Base-by-base conservation (phyloP, 1,140 invertebrate genomes). In the Venturia canescens region DNA sequence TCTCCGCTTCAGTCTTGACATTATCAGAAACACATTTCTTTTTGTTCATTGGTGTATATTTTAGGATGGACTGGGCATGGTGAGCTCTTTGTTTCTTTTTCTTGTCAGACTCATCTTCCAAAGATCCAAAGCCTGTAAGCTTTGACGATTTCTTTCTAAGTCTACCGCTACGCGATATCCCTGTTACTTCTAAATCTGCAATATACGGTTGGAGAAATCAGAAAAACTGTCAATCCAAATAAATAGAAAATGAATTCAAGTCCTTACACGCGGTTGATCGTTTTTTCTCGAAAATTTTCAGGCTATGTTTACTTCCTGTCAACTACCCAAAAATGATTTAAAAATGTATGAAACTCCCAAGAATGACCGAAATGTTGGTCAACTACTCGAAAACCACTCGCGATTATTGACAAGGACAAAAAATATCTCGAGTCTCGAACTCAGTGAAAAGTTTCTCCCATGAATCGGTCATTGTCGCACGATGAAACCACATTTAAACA, bases 61-160 rank as follows among this genome's bases (percentile, higher is more conserved):
- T 82, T 16, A 91, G 90, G 31, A 91, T 78, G 23, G 90, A 79
- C 80, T 90, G 88, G 13, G 87, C 88, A 74, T 90, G 91, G 67
- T 87, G 78, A 72, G 90, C 90, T 31, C 87, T 86, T 48, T 71
- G 44, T 60, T 90, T 91, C 26, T 91, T 87, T 78, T 92, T 91
- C 31, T 87, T 90, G 66, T 93, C 93, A 13, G 91, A 88, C 78
- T 88, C 83, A 84, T 97, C 96, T 89, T 98, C 97, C 0, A 96
- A 95, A 0, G 96, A 97, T 88, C 98, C 97, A 92, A 97, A 98
- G 89, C 98, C 97, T 89, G 97, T 96, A 9, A 99, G 92, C 90
- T 98, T 98, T 0, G 97, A 97, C 7, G 97, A 98, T 90, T 98
- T 98, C 91, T 98, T 98, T 60, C 97, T 93, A 0, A 98, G 97